Evolutionary conservation across 1,140 invertebrate genomes (phyloP), one percentile per base, ranked within the genome.

Genomic region (Leptonema lineaticorne): DNA sequence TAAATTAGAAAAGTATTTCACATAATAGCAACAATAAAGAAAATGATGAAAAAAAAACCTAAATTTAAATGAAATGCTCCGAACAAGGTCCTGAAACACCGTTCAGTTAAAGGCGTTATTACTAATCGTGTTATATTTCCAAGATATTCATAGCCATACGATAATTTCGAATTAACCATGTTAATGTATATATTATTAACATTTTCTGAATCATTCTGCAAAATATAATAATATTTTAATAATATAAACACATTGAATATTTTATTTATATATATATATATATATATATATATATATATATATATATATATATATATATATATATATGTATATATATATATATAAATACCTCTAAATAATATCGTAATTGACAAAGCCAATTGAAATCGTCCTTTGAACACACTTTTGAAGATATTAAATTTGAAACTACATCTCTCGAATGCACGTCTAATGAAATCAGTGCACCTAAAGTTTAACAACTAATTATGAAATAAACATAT

Each of bases 141-240:
- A 8, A 98, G 85, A 77, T 98, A 98, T 78, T 98, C 96, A 78
- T 98, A 98, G 2, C 95, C 95, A 79, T 98, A 98, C 72, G 87
- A 86, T 58, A 97, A 81, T 68, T 87, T 87, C 0, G 93, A 93
- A 76, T 97, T 97, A 58, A 97, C 96, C 94, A 98, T 97, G 64
- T 90, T 85, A 0, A 93, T 93, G 20, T 9, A 16, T 89, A 83
- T 74, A 96, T 82, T 68, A 81, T 79, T 77, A 76, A 76, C 3
- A 3, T 69, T 74, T 46, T 74, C 68, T 1, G 50, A 53, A 29
- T 72, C 71, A 66, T 82, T 79, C 79, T 81, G 77, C 57, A 73
- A n/a, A n/a, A n/a, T n/a, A n/a, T n/a, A n/a, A n/a, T n/a, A n/a
- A n/a, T n/a, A n/a, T n/a, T n/a, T n/a, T n/a, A n/a, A n/a, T n/a